A percentile compares a stretch with the other conserved stretches of the same genome.
phyloP scores from a whole-genome alignment of 1,140 invertebrate species.

The Lucilia cuprina region DNA sequence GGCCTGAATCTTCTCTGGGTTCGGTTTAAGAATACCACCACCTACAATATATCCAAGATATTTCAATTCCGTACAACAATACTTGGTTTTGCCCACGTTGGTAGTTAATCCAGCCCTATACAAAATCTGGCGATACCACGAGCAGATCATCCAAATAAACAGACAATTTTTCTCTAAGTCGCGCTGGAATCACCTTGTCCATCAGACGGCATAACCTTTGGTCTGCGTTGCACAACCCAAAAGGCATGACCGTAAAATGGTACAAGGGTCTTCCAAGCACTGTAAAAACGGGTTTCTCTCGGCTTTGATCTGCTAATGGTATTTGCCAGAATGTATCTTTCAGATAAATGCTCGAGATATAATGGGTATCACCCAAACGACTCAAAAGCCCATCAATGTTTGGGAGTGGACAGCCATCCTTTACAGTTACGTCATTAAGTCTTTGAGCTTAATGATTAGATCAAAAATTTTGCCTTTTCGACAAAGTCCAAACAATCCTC shows the following conservation, averaged over 20 bases:
- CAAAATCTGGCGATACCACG: no score
- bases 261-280: no score
- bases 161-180: conserved; percentile 1
- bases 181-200: conserved; percentile 32
- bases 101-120: no score
- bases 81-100: conserved; percentile 62
- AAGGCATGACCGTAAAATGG: no score
- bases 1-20: no score
- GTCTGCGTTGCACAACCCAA: conserved; percentile 32
- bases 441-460: not conserved
- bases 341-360: conserved; percentile 39
- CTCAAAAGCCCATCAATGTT: no score
- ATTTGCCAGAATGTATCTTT: conserved; percentile 57
- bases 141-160: conserved; percentile 57
- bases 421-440: conserved; percentile 48
- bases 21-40: no score
- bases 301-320: conserved; percentile 43
- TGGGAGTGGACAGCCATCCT: conserved; percentile 51
- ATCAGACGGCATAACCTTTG: conserved; percentile 31
- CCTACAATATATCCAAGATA: not conserved
- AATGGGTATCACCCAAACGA: conserved; percentile 41
- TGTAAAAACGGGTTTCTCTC: conserved; percentile 62
- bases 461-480: not conserved
- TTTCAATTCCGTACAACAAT: conserved; percentile 50
- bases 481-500: not conserved